phyloP scores from a whole-genome alignment of 1,140 invertebrate genomes.

The Procambarus clarkii region DNA sequence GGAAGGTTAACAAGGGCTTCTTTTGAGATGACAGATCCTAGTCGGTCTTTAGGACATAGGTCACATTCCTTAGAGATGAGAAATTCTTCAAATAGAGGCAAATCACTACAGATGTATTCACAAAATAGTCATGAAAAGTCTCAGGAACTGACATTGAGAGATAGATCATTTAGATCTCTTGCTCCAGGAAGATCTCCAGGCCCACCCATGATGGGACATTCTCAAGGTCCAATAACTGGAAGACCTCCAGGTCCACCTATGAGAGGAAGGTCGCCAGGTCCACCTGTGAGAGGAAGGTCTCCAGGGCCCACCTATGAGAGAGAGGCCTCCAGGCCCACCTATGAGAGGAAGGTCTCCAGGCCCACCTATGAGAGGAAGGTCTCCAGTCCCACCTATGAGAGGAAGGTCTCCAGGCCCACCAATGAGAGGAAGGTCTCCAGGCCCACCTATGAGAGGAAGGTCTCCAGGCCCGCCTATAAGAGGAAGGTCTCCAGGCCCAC shows the following conservation, averaged over 20 bases:
- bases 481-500: slow-evolving; percentile 7
- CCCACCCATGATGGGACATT: neutral
- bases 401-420: neutral
- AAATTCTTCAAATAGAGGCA: neutral
- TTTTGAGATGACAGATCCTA: neutral
- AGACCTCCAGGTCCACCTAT: slow-evolving; percentile 3
- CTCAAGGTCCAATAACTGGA: slow-evolving; percentile 15
- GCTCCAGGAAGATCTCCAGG: slow-evolving; percentile 24
- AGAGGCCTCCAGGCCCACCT: neutral
- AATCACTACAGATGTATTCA: neutral
- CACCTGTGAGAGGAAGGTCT: neutral
- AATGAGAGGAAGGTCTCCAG: slow-evolving; percentile 32
- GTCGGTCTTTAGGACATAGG: neutral
- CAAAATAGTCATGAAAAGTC: neutral
- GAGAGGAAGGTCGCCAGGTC: slow-evolving; percentile 28
- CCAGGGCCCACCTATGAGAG: neutral
- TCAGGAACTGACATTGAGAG: neutral
- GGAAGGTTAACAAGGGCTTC: slow-evolving; percentile 9
- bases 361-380: neutral
- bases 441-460: neutral
- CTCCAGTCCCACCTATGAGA: neutral
- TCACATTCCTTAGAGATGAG: slow-evolving; percentile 15
- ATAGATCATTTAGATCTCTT: slow-evolving; percentile 17
- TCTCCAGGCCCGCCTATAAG: neutral
- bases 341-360: slow-evolving; percentile 4